Conservation (phyloP, 2,113 vertebrate genomes). For the Microtus ochrogaster region DNA sequence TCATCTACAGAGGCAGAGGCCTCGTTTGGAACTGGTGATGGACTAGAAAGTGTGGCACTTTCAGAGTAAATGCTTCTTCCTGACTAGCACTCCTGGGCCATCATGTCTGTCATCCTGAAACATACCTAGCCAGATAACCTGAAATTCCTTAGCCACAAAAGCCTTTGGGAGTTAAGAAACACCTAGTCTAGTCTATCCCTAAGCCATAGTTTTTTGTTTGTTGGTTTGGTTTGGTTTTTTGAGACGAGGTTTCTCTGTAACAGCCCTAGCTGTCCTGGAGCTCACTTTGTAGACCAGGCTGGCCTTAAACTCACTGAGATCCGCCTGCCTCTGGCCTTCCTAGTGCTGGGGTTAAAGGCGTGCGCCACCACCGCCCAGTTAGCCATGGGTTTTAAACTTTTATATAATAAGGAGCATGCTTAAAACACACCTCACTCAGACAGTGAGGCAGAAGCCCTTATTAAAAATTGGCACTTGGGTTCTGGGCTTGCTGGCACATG, state of each 20-base stretch:
- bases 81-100: not conserved
- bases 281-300: too few relatives aligned
- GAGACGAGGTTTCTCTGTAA: too few relatives aligned
- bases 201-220: not conserved
- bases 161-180: slow-evolving; percentile 28
- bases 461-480: slow-evolving; percentile 35
- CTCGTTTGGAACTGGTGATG: slow-evolving; percentile 8
- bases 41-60: not conserved
- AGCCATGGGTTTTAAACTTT: slow-evolving; percentile 19
- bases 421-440: slow-evolving; percentile 45
- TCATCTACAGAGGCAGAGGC: not conserved
- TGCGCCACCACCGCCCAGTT: too few relatives aligned
- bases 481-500: not conserved
- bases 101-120: not conserved
- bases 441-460: slow-evolving; percentile 49
- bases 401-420: slow-evolving; percentile 19
- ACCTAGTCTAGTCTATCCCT: not conserved
- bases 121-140: not conserved
- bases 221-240: too few relatives aligned
- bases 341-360: too few relatives aligned
- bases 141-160: not conserved
- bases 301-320: too few relatives aligned
- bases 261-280: too few relatives aligned
- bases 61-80: not conserved
- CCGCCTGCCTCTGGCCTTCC: too few relatives aligned